Evolutionary conservation across 2,797 vertebrate genomes (phyloP).

Genomic region (Phrynocephalus forsythii): DNA sequence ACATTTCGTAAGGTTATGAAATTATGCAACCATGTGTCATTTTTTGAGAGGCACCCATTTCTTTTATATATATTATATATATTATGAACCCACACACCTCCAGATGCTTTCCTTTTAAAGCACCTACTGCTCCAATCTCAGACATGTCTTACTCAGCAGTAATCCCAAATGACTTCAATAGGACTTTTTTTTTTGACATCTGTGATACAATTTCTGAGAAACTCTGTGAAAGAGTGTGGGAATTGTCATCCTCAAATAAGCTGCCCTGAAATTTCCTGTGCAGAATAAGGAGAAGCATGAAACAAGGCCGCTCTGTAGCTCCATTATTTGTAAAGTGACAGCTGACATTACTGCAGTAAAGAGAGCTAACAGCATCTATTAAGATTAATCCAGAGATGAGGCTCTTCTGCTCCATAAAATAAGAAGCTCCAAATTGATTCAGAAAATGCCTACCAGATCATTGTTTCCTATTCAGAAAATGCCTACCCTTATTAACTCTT

Average conservation of each 20-base stretch:
- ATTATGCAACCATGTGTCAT: too few species aligned
- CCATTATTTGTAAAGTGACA: background rate
- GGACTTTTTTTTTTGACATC: background rate
- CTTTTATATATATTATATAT: background rate
- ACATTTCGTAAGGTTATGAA: too few species aligned
- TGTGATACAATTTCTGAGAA: background rate
- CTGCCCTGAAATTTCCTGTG: background rate
- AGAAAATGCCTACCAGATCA: constrained; percentile 32
- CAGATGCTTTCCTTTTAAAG: background rate
- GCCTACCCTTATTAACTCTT: constrained; percentile 39
- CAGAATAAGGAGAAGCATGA: background rate
- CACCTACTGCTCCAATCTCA: background rate
- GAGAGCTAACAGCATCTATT: background rate
- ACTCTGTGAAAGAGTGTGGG: background rate
- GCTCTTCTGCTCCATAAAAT: background rate
- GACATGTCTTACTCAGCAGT: background rate
- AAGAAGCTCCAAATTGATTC: constrained; percentile 36
- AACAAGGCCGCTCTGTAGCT: constrained; percentile 17
- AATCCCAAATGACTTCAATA: background rate
- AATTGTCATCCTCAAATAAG: background rate
- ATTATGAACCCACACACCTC: background rate
- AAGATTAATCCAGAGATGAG: constrained; percentile 15
- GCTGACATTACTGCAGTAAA: constrained; percentile 15
- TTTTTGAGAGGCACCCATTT: too few species aligned
- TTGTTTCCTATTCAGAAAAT: constrained; percentile 41